A percentile compares a stretch with the other conserved stretches of the same genome.
These are phyloP conservation scores for Serilophus lunatus DNA, from an alignment of 2,113 vertebrate species.

Conservation along the genomic window DNA sequence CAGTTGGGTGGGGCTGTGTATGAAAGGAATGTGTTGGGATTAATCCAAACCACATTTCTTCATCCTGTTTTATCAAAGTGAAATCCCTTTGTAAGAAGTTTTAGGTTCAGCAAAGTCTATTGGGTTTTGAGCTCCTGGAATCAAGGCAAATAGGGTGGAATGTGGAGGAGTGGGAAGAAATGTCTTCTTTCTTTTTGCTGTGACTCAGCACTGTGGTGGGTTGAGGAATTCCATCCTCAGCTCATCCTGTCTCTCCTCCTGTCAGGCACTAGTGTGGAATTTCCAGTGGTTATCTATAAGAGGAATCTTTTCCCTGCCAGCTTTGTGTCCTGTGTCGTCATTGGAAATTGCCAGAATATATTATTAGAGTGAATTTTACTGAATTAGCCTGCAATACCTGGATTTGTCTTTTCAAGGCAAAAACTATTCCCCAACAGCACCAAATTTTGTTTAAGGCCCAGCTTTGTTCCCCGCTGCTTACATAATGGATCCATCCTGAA, in stretches of 20 bases:
- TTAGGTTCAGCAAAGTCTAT: not conserved
- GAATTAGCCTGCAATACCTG: not conserved
- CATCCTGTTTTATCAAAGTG: not conserved
- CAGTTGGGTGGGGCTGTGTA: not conserved
- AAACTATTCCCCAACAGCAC: not conserved
- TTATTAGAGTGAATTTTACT: not conserved
- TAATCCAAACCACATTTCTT: not conserved
- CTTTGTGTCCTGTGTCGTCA: not conserved
- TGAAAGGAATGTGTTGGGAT: not conserved
- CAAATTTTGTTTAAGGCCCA: not conserved
- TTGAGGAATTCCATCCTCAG: not conserved
- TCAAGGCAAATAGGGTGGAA: not conserved
- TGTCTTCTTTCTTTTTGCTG: not conserved
- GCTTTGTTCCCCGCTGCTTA: not conserved
- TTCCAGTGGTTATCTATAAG: not conserved
- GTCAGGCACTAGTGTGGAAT: not conserved
- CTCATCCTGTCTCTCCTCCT: not conserved
- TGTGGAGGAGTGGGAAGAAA: not conserved
- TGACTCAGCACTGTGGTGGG: not conserved
- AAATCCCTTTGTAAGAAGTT: not conserved
- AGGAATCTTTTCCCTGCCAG: not conserved
- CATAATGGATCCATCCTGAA: not conserved
- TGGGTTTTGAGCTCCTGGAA: not conserved
- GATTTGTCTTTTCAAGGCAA: not conserved
- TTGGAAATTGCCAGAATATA: not conserved